A percentile compares a stretch with the other conserved stretches of the same genome.
Conservation (phyloP, 1,140 invertebrate species). For the Heliconius hewitsoni region DNA sequence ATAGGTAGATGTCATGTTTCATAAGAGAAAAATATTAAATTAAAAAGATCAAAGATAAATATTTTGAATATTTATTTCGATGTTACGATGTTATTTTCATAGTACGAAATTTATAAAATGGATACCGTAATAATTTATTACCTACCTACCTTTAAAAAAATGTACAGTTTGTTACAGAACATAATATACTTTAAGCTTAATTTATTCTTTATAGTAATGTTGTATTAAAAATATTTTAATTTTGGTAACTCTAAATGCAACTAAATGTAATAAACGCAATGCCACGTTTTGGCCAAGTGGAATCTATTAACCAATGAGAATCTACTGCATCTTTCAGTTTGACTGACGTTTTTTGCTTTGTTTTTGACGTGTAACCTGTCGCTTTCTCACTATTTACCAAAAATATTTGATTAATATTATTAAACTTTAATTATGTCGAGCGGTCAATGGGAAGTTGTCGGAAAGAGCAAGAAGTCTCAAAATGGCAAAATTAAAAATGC, state of each 20-base stretch:
- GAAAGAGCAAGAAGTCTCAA: conserved; percentile 87
- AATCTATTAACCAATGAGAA: conserved; percentile 66
- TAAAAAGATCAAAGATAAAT: no score
- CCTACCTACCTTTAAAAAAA: background rate
- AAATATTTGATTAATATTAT: conserved; percentile 50
- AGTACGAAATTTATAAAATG: background rate
- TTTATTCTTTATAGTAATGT: background rate
- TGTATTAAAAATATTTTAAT: conserved; percentile 2
- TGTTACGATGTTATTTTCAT: no score
- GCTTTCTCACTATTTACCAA: conserved; percentile 73
- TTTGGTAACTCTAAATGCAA: conserved; percentile 35
- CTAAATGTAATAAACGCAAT: conserved; percentile 45
- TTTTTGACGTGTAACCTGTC: conserved; percentile 74
- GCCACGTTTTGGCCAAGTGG: conserved; percentile 79
- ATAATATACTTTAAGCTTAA: background rate
- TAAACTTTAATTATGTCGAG: conserved; percentile 81
- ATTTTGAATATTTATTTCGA: no score
- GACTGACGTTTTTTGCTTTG: conserved; percentile 69
- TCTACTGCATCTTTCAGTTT: conserved; percentile 46
- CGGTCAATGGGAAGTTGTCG: conserved; percentile 90
- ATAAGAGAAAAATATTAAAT: no score
- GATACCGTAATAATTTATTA: no score
- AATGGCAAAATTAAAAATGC: conserved; percentile 82
- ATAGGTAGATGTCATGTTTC: no score
- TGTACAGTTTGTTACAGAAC: background rate